Evolutionary conservation across 2,888 invertebrate genomes (phyloP).

Genomic region (Cordilura impudica): DNA sequence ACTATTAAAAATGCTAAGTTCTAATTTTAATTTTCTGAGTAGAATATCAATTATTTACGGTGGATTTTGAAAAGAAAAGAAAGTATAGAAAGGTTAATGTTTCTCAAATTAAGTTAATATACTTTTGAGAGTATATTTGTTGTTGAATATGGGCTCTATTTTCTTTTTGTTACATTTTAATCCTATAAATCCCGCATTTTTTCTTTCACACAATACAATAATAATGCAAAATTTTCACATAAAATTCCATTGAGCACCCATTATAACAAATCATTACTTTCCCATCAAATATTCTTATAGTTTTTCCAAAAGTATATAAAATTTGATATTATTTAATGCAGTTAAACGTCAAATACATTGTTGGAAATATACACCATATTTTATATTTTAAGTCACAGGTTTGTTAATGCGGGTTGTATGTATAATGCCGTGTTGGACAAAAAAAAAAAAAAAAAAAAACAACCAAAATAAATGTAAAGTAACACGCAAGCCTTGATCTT

Average conservation of each 20-base stretch:
- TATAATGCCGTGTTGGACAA: not conserved
- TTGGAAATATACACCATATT: not conserved
- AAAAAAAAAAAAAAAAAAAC: too few relatives aligned
- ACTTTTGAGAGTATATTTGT: too few relatives aligned
- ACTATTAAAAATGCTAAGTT: too few relatives aligned
- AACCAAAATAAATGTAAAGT: conserved; percentile 34
- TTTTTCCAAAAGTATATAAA: conserved; percentile 34
- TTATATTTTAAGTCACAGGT: conserved; percentile 50
- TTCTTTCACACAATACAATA: not conserved
- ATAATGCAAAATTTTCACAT: conserved; percentile 36
- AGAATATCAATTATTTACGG: too few relatives aligned
- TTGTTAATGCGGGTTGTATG: conserved; percentile 47
- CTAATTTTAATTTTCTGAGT: too few relatives aligned
- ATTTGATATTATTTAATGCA: conserved; percentile 51
- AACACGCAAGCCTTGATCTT: conserved; percentile 51
- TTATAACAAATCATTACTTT: conserved; percentile 7
- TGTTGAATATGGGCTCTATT: not conserved
- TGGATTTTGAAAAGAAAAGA: too few relatives aligned
- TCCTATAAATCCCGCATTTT: conserved; percentile 43
- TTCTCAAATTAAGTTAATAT: too few relatives aligned
- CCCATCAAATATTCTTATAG: conserved; percentile 26
- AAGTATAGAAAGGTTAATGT: too few relatives aligned
- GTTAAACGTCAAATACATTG: conserved; percentile 40
- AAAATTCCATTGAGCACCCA: conserved; percentile 29
- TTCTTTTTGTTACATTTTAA: not conserved